A percentile compares a stretch with the other conserved stretches of the same genome.
phyloP scores from a whole-genome alignment of 2,797 vertebrate genomes.

The Hipposideros larvatus region DNA sequence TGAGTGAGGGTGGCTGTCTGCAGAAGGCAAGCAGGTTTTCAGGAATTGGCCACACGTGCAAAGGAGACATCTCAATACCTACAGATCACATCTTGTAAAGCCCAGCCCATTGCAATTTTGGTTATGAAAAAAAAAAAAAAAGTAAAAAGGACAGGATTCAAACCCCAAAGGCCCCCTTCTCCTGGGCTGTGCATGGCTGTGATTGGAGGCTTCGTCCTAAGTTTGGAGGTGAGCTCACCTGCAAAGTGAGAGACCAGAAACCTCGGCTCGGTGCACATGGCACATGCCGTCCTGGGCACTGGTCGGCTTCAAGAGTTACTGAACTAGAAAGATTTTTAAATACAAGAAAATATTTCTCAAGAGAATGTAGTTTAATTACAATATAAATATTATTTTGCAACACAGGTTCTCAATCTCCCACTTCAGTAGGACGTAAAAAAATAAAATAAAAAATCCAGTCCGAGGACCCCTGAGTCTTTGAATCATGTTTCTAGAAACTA shows the following conservation, averaged over 20 bases:
- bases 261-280: neutral
- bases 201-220: neutral
- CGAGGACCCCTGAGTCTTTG: constrained; percentile 66
- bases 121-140: neutral
- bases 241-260: neutral
- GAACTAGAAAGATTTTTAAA: neutral
- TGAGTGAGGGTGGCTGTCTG: neutral
- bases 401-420: neutral
- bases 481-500: constrained; percentile 65
- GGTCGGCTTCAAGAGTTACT: neutral
- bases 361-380: neutral
- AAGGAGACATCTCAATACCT: neutral
- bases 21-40: neutral
- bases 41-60: neutral
- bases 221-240: neutral
- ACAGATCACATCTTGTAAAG: fast-evolving
- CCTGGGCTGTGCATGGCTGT: neutral
- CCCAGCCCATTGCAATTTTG: neutral
- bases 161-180: neutral
- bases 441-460: constrained; percentile 28
- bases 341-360: constrained; percentile 30
- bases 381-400: neutral
- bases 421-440: neutral
- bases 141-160: too few relatives aligned
- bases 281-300: neutral